Percentiles rank a stretch among this genome's conserved stretches.
Conservation (phyloP, 2,888 invertebrate species). For the Eubasilissa splendida region DNA sequence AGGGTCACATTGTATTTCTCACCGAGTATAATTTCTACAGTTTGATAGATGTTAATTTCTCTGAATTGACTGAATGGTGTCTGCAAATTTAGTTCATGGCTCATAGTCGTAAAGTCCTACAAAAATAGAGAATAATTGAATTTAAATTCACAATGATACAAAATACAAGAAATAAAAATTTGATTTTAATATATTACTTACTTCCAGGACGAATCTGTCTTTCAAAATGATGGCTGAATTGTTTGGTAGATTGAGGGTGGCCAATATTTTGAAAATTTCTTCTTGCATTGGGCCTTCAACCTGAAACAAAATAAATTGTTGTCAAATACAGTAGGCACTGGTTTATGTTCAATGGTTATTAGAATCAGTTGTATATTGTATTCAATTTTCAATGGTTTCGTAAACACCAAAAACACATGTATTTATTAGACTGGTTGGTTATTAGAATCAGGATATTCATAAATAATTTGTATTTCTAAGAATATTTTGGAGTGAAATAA, state of each 20-base stretch:
- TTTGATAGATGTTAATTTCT: conserved; percentile 71
- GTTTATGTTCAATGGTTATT: too few species aligned
- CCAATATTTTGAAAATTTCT: conserved; percentile 68
- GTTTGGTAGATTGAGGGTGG: conserved; percentile 67
- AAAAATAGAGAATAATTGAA: conserved; percentile 37
- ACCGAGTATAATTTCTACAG: conserved; percentile 68
- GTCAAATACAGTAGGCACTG: too few species aligned
- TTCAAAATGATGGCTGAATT: conserved; percentile 69
- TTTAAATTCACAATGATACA: neutral
- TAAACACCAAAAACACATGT: too few species aligned
- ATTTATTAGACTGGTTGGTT: too few species aligned
- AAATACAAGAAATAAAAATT: too few species aligned
- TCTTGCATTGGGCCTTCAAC: conserved; percentile 66
- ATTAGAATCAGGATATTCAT: too few species aligned
- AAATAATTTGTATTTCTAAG: too few species aligned
- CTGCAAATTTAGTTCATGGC: conserved; percentile 71
- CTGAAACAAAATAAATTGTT: conserved; percentile 60
- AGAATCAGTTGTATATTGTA: too few species aligned
- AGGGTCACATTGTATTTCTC: conserved; percentile 70
- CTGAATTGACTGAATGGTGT: conserved; percentile 70
- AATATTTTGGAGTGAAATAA: too few species aligned
- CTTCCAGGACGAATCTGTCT: conserved; percentile 69
- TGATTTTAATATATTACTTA: conserved; percentile 59
- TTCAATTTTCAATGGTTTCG: too few species aligned
- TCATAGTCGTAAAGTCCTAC: conserved; percentile 71